Base-by-base conservation (phyloP, 2,797 vertebrate genomes). In the Spatula clypeata region DNA sequence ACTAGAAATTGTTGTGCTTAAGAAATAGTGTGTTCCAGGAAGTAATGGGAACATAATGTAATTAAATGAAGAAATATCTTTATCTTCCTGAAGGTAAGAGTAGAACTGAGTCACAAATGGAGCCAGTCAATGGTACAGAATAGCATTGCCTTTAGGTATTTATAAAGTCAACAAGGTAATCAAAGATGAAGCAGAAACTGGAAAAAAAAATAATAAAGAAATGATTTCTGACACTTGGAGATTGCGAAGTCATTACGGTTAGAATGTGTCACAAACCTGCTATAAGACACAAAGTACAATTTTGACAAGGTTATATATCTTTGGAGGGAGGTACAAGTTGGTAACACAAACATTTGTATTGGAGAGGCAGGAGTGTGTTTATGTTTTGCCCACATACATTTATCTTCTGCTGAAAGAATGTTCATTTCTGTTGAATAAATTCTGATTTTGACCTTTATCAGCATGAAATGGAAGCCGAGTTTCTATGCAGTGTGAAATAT, bases 201-300 rank as follows among this genome's bases (percentile, higher is more conserved):
- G 42, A 24, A 47, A 47, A 47, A 47, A 47, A 47, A 45, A 6
- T 64, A 82, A 4, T 13, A 7, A 11, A 19, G 38, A 40, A 45
- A 10, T 72, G 15, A 9, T 64, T 13, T 74, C 27, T 79, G 38
- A 15, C 12, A 12, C 19, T 13, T 72, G 18, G 31, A 79, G 58
- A 40, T 34, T 5, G 5, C 32, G 20, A 47, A 62, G n/a, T 40
- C 24, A 31, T 27, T 31, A 29, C 57, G 62, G 26, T 12, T 54
- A 21, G 51, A 74, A 29, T 61, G 10, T 29, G 16, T 24, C 15
- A 5, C 21, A 58, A 23, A 55, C 34, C 19, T 82, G 29, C 36
- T 36, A 49, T 9, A 18, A 11, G 32, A 1, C 11, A 13, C n/a
- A 40, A 44, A 0, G 1, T 2, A 2, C 2, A 3, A 2, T 29